phyloP scores from a whole-genome alignment of 2,113 vertebrate genomes.

The Phoenicopterus ruber region DNA sequence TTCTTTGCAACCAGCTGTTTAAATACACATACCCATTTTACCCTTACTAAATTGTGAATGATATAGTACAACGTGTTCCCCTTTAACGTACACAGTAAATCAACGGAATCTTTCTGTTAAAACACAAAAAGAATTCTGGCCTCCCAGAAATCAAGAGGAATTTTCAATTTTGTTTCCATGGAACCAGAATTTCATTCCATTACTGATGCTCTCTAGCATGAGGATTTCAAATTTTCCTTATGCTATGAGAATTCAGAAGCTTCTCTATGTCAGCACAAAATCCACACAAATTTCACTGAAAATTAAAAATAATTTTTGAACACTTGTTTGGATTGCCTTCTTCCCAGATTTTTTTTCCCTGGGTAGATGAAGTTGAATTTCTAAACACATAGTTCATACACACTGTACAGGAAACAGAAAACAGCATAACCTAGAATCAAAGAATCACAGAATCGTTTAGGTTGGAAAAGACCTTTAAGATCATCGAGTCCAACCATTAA shows the following conservation, averaged over 20 bases:
- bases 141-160: not conserved
- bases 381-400: not conserved
- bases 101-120: not conserved
- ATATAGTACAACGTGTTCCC: not conserved
- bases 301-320: not conserved
- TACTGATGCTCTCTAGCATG: not conserved
- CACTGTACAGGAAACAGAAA: not conserved
- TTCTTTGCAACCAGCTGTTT: not conserved
- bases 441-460: too few relatives aligned
- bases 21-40: not conserved
- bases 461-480: too few relatives aligned
- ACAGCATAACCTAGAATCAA: not conserved
- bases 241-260: not conserved
- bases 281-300: not conserved
- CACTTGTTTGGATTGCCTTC: not conserved
- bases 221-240: not conserved
- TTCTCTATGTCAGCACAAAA: not conserved
- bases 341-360: not conserved
- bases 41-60: not conserved
- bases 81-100: not conserved
- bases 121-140: not conserved
- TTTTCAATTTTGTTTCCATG: fast-evolving
- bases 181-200: not conserved
- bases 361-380: not conserved
- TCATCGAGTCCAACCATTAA: too few relatives aligned